These are phyloP conservation scores for Kryptolebias marmoratus DNA, from an alignment of 2,113 vertebrate genomes.

Conservation along the genomic window DNA sequence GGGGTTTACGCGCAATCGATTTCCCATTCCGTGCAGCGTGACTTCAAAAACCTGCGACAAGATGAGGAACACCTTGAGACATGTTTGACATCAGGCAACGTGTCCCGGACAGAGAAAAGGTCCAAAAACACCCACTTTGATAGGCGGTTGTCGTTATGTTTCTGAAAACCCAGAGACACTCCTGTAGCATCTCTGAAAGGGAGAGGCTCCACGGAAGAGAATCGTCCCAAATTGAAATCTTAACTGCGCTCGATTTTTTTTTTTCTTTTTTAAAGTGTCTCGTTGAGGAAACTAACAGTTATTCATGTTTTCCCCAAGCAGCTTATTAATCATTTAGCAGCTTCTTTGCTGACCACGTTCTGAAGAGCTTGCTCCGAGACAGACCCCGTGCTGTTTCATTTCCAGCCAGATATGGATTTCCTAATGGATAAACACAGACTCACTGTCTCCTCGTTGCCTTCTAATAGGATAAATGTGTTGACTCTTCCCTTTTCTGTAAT, in stretches of 20 bases:
- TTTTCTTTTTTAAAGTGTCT: background rate
- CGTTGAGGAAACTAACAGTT: background rate
- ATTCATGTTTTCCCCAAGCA: slow-evolving; percentile 30
- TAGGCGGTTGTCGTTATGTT: slow-evolving; percentile 52
- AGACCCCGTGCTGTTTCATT: slow-evolving; percentile 48
- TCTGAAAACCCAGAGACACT: slow-evolving; percentile 25
- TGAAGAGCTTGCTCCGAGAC: slow-evolving; percentile 17
- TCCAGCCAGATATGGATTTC: slow-evolving; percentile 71
- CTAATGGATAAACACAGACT: slow-evolving; percentile 70
- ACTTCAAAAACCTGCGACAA: slow-evolving; percentile 9
- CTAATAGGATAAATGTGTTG: slow-evolving; percentile 65
- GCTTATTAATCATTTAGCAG: slow-evolving; percentile 52
- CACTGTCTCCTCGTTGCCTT: slow-evolving; percentile 61
- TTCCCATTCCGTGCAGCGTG: background rate
- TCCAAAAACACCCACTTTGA: slow-evolving; percentile 31
- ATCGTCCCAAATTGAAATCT: slow-evolving; percentile 38
- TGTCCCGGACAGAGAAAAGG: slow-evolving; percentile 29
- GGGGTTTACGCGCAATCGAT: slow-evolving; percentile 41
- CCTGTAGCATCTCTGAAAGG: slow-evolving; percentile 55
- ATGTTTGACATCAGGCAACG: slow-evolving; percentile 37
- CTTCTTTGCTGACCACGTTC: slow-evolving; percentile 25
- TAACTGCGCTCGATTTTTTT: background rate
- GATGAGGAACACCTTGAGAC: slow-evolving; percentile 18
- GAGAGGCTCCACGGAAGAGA: slow-evolving; percentile 19
- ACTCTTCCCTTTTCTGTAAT: slow-evolving; percentile 58